A percentile compares a stretch with the other conserved stretches of the same genome.
Evolutionary conservation across 1,140 invertebrate genomes (phyloP).

Genomic region (Monochamus saltuarius): DNA sequence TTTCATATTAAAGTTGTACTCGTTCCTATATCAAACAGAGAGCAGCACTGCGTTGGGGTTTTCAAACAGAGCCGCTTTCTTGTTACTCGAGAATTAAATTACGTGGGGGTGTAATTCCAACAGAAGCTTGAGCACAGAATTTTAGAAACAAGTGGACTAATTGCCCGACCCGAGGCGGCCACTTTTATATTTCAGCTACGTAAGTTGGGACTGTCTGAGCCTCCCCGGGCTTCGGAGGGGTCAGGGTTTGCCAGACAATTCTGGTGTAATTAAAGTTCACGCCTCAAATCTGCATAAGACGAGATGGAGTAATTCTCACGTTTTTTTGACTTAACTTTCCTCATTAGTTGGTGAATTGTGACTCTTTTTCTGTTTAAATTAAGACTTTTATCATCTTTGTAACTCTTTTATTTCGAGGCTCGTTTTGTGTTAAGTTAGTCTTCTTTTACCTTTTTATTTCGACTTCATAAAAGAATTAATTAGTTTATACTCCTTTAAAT

Average conservation of each 20-base stretch:
- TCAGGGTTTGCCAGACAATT: conserved; percentile 4
- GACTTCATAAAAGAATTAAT: conserved; percentile 5
- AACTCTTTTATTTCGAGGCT: conserved; percentile 8
- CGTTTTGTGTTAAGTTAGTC: background rate
- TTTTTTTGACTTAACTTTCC: conserved; percentile 12
- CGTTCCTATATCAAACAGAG: no score
- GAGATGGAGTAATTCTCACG: conserved; percentile 10
- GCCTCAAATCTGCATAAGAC: conserved; percentile 10
- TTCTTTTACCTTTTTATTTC: conserved; percentile 10
- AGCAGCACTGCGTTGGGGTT: no score
- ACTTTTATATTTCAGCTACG: no score
- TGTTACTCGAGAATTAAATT: no score
- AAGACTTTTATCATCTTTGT: conserved; percentile 13
- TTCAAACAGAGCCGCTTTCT: no score
- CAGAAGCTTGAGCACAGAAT: no score
- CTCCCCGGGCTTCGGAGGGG: no score
- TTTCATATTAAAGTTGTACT: no score
- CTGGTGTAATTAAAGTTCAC: conserved; percentile 4
- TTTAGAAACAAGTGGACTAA: no score
- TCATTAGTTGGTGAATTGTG: conserved; percentile 13
- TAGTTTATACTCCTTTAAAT: conserved; percentile 4
- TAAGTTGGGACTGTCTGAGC: no score
- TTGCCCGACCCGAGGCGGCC: no score
- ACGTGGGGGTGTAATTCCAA: no score
- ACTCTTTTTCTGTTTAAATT: conserved; percentile 8